Conservation (phyloP, 2,888 invertebrate genomes). For the Steinernema scapterisci region DNA sequence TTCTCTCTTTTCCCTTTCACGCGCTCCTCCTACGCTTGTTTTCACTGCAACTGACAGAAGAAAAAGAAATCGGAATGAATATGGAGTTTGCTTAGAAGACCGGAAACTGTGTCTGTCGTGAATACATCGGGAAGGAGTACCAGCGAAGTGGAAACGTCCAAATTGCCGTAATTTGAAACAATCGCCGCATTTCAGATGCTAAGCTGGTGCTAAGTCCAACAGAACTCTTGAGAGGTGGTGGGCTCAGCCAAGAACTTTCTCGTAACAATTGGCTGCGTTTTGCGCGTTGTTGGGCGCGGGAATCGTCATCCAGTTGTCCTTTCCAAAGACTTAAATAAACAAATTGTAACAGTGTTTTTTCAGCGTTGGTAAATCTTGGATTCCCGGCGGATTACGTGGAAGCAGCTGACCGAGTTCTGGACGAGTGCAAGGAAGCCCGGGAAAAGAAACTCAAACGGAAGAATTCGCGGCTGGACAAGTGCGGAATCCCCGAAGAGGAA, state of each 20-base stretch:
- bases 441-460: slow-evolving; percentile 80
- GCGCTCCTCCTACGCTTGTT: too few relatives aligned
- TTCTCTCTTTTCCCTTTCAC: neutral
- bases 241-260: slow-evolving; percentile 7
- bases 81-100: too few relatives aligned
- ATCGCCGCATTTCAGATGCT: neutral
- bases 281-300: neutral
- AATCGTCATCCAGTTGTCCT: neutral
- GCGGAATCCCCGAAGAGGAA: slow-evolving; percentile 98
- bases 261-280: slow-evolving; percentile 23
- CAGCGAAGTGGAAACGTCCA: too few relatives aligned
- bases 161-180: neutral
- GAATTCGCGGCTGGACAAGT: slow-evolving; percentile 91
- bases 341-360: slow-evolving; percentile 34
- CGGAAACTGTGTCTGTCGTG: too few relatives aligned
- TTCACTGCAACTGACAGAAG: too few relatives aligned
- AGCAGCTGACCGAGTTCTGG: slow-evolving; percentile 91
- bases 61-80: too few relatives aligned
- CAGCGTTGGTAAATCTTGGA: slow-evolving; percentile 81
- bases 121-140: too few relatives aligned
- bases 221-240: slow-evolving; percentile 25
- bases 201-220: neutral
- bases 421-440: slow-evolving; percentile 95
- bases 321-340: slow-evolving; percentile 10
- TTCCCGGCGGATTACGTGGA: slow-evolving; percentile 80